These are phyloP conservation scores for Camptogramma bilineatum DNA, from an alignment of 2,888 invertebrate species.

Conservation along the genomic window DNA sequence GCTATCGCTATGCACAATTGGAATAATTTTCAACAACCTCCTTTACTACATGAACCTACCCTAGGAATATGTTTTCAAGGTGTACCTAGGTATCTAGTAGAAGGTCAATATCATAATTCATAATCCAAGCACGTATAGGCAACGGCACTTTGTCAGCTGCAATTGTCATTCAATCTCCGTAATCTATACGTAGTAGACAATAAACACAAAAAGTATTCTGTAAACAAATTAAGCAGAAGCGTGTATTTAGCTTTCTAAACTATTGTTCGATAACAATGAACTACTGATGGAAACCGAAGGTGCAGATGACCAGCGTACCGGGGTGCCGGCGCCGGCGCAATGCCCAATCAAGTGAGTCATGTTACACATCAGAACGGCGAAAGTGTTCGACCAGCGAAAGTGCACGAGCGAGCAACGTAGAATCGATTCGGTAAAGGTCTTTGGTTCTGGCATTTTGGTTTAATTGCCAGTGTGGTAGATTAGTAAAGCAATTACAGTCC, in stretches of 20 bases:
- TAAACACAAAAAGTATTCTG: slow-evolving; percentile 16
- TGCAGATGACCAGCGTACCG: slow-evolving; percentile 41
- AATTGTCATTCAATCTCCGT: not conserved
- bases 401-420: slow-evolving; percentile 49
- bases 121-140: not conserved
- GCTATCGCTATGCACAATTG: not conserved
- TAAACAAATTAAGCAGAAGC: slow-evolving; percentile 29
- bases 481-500: slow-evolving; percentile 27
- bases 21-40: not conserved
- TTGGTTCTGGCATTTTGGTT: slow-evolving; percentile 48
- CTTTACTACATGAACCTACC: not conserved
- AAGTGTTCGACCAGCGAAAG: slow-evolving; percentile 75
- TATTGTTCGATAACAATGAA: slow-evolving; percentile 39
- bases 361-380: slow-evolving; percentile 69
- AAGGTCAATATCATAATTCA: not conserved
- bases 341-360: slow-evolving; percentile 64
- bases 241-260: slow-evolving; percentile 35
- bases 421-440: slow-evolving; percentile 58
- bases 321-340: slow-evolving; percentile 31
- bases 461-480: slow-evolving; percentile 29
- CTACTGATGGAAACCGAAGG: slow-evolving; percentile 40
- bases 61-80: not conserved
- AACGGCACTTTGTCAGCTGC: not conserved
- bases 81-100: not conserved
- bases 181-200: not conserved